Conservation (phyloP, 2,888 invertebrate genomes). For the Poecilobothrus nobilitatus region DNA sequence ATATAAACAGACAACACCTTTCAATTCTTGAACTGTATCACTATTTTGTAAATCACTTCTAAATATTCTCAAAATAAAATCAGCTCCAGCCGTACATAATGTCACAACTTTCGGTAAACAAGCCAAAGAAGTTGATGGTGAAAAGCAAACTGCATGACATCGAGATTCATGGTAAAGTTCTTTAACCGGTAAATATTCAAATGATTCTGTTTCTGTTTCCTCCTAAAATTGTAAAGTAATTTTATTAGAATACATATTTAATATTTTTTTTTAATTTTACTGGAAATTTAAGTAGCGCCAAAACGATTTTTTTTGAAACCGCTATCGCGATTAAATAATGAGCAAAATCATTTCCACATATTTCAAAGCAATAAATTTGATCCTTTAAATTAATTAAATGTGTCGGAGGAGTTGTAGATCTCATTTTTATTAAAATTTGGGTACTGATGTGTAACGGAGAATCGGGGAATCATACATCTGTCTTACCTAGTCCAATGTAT, state of each 20-base stretch:
- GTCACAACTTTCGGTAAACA: constrained; percentile 49
- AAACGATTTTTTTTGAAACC: constrained; percentile 49
- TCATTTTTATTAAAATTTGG: constrained; percentile 28
- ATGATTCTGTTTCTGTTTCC: constrained; percentile 48
- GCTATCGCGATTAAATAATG: constrained; percentile 55
- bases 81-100: constrained; percentile 47
- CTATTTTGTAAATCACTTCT: constrained; percentile 48
- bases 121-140: constrained; percentile 54
- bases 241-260: not conserved
- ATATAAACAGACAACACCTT: too few relatives aligned
- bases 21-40: constrained; percentile 39
- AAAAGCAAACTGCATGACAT: constrained; percentile 51
- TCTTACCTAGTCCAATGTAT: too few relatives aligned
- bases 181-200: constrained; percentile 48
- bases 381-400: constrained; percentile 47
- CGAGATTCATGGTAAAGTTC: constrained; percentile 50
- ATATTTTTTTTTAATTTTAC: constrained; percentile 33
- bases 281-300: constrained; percentile 51
- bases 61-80: constrained; percentile 50
- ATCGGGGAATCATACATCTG: too few relatives aligned
- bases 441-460: too few relatives aligned
- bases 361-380: constrained; percentile 50
- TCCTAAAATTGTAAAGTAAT: constrained; percentile 31
- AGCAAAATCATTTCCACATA: constrained; percentile 57
- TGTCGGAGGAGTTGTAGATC: constrained; percentile 35